Base-by-base conservation (phyloP, 2,888 invertebrate species). In the Bembecia ichneumoniformis region DNA sequence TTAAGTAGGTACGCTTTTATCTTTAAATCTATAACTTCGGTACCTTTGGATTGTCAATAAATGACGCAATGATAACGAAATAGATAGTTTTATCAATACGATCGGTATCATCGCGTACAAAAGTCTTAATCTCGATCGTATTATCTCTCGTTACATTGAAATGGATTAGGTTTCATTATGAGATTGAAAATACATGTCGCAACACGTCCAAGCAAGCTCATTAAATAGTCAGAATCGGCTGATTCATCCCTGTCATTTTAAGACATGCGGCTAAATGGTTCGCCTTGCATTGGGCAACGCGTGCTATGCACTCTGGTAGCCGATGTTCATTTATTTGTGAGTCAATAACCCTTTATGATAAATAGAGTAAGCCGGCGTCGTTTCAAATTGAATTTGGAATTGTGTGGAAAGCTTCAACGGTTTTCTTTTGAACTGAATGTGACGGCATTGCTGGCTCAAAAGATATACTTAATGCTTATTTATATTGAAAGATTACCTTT, bases 201-300 rank as follows among this genome's bases (percentile, higher is more conserved):
- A 56, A 58, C 50, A 49, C 15, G 34, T 20, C 44, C 36, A 45
- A 49, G 35, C 51, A 48, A 28, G 43, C 49, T 55, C 47, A 52
- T 57, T 52, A 69, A 62, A 59, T 28, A 58, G 51, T 34, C 49
- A 49, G 55, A 59, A 62, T 63, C 52, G 52, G 68, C 71, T 64
- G 70, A 69, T 58, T 73, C 73, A 73, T 63, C 56, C 54, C 59
- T 62, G 64, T 64, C 62, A 67, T 61, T 64, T 52, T 35, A 11
- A 55, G 56, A 58, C 59, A 62, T 56, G 56, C 51, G 48, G 53
- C 43, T 49, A 53, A 49, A 53, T 58, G 52, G 52, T 51, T 49
- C 54, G 53, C 35, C 51, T 51, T 40, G 49, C 47, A 55, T 60
- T 59, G 56, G 50, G 59, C 53, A 60, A 60, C 55, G 57, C 59